phyloP scores from a whole-genome alignment of 1,140 invertebrate species.

The Lepidurus arcticus region DNA sequence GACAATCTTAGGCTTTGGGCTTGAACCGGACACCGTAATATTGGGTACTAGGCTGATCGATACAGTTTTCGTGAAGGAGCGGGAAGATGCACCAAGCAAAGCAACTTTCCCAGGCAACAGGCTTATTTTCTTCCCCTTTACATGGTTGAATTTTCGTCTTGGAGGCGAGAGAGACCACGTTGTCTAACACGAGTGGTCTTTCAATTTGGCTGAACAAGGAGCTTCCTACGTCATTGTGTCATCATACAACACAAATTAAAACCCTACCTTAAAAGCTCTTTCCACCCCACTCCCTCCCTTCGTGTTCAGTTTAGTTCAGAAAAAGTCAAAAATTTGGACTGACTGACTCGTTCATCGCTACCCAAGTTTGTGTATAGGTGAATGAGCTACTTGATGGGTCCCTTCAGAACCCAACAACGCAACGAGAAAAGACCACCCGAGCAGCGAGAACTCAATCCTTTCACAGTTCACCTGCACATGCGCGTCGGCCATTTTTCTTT shows the following conservation, averaged over 20 bases:
- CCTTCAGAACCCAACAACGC: neutral
- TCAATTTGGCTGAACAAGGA: too few relatives aligned
- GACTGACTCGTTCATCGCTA: slow-evolving; percentile 7
- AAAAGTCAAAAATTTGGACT: neutral
- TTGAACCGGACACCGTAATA: neutral
- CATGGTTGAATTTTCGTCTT: neutral
- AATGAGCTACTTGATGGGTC: neutral
- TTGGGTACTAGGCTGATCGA: neutral
- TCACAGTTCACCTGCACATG: neutral
- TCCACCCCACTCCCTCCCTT: neutral
- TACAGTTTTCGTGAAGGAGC: neutral
- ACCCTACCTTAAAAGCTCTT: too few relatives aligned
- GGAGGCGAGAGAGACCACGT: neutral
- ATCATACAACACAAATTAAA: too few relatives aligned
- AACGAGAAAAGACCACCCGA: neutral
- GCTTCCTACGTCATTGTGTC: too few relatives aligned
- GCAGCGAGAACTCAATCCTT: neutral
- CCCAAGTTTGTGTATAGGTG: neutral
- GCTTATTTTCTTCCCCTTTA: neutral
- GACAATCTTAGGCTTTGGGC: neutral
- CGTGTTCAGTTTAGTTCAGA: neutral
- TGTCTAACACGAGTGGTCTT: neutral
- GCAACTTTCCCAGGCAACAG: neutral
- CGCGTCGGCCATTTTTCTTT: neutral
- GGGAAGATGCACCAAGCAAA: neutral